These are phyloP conservation scores for Mesorhabditis sp. DNA, from an alignment of 2,888 invertebrate species.

Conservation along the genomic window DNA sequence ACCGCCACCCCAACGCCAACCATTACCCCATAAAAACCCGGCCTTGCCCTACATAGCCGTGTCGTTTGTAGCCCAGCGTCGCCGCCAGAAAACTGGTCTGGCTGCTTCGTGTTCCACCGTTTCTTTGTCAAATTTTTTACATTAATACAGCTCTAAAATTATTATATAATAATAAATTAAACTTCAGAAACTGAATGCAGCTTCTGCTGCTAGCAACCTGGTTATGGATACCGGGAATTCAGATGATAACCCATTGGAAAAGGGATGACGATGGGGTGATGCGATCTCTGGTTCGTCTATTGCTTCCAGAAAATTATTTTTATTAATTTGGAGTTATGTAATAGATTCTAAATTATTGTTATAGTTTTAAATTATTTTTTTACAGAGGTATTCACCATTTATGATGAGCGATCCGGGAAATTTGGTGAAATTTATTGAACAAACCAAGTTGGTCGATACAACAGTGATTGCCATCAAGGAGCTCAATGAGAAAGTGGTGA, in stretches of 20 bases:
- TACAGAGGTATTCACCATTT: not conserved
- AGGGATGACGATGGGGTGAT: not conserved
- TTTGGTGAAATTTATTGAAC: not conserved
- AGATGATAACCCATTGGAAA: not conserved
- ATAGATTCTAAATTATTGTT: no score
- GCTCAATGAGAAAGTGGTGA: slow-evolving; percentile 1
- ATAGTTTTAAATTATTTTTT: not conserved
- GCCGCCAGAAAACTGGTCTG: not conserved
- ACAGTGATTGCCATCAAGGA: not conserved
- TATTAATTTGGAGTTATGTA: no score
- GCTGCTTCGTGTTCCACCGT: not conserved
- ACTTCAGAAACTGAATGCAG: not conserved
- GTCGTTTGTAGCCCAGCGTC: not conserved
- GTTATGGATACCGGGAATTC: not conserved
- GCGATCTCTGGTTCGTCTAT: no score
- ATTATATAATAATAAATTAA: not conserved
- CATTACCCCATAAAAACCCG: no score
- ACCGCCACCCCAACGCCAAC: no score
- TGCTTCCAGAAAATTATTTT: no score
- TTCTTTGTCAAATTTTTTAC: not conserved
- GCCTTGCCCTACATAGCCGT: not conserved
- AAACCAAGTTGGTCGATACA: not conserved
- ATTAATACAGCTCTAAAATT: not conserved
- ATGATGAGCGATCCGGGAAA: not conserved
- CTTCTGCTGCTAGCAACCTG: not conserved